Percentiles rank a stretch among this genome's conserved stretches.
phyloP scores from a whole-genome alignment of 2,113 vertebrate species.

The Cavia porcellus region DNA sequence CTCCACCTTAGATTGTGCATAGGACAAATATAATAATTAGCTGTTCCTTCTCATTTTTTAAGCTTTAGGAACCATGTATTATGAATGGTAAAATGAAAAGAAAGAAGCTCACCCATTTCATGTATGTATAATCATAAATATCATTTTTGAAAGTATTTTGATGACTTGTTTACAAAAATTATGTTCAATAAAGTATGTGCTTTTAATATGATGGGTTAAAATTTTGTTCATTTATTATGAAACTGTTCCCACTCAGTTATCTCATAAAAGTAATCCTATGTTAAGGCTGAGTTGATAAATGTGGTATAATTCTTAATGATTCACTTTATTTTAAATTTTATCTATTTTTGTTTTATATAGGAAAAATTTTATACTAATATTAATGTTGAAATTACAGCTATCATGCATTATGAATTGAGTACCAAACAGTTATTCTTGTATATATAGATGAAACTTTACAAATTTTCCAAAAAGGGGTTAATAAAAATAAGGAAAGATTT shows the following conservation, averaged over 20 bases:
- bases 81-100: neutral
- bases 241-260: neutral
- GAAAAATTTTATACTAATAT: neutral
- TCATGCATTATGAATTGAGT: neutral
- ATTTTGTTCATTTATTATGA: neutral
- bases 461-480: neutral
- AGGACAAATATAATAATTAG: too few species aligned
- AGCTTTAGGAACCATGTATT: neutral
- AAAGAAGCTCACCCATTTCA: neutral
- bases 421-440: neutral
- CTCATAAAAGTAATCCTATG: neutral
- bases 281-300: neutral
- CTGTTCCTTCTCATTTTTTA: neutral
- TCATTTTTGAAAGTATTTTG: neutral
- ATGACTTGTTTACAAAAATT: neutral
- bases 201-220: neutral
- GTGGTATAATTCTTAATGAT: neutral
- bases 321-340: neutral
- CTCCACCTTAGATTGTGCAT: accelerated
- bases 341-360: neutral
- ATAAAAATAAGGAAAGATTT: neutral
- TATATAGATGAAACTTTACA: neutral
- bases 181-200: neutral
- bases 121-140: neutral
- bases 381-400: neutral